Percentiles rank a stretch among this genome's conserved stretches.
phyloP scores from a whole-genome alignment of 2,888 invertebrate genomes.

The Hirtodrosophila histrioides region DNA sequence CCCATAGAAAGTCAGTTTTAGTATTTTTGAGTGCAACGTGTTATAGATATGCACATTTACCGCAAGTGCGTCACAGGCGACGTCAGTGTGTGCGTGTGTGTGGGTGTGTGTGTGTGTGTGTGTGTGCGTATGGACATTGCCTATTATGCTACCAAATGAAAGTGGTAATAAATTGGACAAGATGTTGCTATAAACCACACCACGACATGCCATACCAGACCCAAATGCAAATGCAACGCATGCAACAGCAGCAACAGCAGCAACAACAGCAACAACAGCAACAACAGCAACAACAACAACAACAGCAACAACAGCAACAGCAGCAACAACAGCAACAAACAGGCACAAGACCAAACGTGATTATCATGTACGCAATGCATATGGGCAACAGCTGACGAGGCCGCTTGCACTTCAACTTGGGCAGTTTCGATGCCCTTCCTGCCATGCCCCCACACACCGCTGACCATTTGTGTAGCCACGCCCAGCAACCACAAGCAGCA shows the following conservation, averaged over 20 bases:
- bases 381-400: constrained; percentile 71
- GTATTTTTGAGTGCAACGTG: constrained; percentile 74
- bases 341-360: constrained; percentile 61
- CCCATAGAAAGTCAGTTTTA: constrained; percentile 46
- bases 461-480: constrained; percentile 23
- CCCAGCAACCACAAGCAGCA: constrained; percentile 53
- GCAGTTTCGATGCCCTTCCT: constrained; percentile 26
- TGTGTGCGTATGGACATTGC: constrained; percentile 54
- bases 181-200: constrained; percentile 81
- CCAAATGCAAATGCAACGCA: constrained; percentile 64
- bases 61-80: constrained; percentile 55
- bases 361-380: constrained; percentile 68
- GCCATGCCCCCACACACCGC: background rate
- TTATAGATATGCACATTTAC: constrained; percentile 72
- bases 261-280: constrained; percentile 31
- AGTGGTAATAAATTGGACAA: constrained; percentile 82
- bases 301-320: constrained; percentile 28
- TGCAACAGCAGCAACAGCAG: constrained; percentile 30
- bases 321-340: constrained; percentile 27
- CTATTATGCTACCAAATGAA: constrained; percentile 81
- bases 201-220: constrained; percentile 55
- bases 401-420: constrained; percentile 40
- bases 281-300: constrained; percentile 41
- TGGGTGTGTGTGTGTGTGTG: constrained; percentile 23
- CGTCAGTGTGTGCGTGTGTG: constrained; percentile 22